These are phyloP conservation scores for Babylonia areolata DNA, from an alignment of 1,140 invertebrate species.

Conservation along the genomic window DNA sequence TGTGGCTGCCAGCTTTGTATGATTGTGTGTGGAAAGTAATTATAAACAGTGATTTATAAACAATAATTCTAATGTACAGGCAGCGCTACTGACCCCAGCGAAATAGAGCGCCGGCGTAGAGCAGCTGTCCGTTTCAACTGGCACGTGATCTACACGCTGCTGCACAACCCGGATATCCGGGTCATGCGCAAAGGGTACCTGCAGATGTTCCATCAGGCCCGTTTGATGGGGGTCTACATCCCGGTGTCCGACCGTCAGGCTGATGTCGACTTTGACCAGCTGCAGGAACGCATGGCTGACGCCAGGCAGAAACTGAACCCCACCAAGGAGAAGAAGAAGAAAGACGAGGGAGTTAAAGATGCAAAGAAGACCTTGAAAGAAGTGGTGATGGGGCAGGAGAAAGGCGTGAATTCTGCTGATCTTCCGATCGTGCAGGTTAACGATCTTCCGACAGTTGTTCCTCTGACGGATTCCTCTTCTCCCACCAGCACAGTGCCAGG, in stretches of 20 bases:
- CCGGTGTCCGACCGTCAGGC: conserved; percentile 47
- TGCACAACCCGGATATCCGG: conserved; percentile 46
- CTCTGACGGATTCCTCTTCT: too few relatives aligned
- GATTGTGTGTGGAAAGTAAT: too few relatives aligned
- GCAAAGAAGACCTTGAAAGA: not conserved
- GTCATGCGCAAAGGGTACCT: conserved; percentile 44
- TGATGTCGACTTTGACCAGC: conserved; percentile 31
- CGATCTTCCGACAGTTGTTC: too few relatives aligned
- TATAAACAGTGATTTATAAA: too few relatives aligned
- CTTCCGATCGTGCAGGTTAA: too few relatives aligned
- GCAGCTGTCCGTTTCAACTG: conserved; percentile 39
- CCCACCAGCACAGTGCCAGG: too few relatives aligned
- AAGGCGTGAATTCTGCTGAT: too few relatives aligned
- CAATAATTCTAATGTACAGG: too few relatives aligned
- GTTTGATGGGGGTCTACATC: conserved; percentile 35
- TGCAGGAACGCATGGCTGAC: conserved; percentile 17
- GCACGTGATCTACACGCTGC: conserved; percentile 44
- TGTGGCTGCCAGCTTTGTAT: too few relatives aligned
- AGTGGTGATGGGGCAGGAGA: too few relatives aligned
- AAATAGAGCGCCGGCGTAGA: not conserved
- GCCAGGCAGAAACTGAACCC: not conserved
- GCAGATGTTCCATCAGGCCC: conserved; percentile 36
- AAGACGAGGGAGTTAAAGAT: not conserved
- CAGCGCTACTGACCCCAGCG: not conserved
- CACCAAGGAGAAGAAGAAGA: not conserved